Evolutionary conservation across 2,113 vertebrate species (phyloP).

Genomic region (Pelodiscus sinensis): DNA sequence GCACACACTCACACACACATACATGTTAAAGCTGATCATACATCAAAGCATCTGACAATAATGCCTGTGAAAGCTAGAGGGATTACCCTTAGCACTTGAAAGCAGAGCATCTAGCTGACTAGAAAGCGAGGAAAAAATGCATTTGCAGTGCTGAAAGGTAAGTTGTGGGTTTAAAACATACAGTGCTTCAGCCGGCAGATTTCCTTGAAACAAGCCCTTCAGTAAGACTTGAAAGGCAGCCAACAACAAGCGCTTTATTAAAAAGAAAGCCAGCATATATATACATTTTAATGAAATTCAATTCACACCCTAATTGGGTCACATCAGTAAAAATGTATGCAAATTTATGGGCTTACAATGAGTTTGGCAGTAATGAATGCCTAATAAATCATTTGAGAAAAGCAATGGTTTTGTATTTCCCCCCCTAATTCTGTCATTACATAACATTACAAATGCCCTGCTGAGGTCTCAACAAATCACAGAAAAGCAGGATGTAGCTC

Average conservation of each 20-base stretch:
- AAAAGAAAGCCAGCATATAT: not conserved
- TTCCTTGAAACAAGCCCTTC: conserved; percentile 50
- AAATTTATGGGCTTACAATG: conserved; percentile 77
- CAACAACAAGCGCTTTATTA: conserved; percentile 41
- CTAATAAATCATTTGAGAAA: conserved; percentile 70
- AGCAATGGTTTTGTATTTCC: conserved; percentile 34
- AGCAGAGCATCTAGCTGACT: conserved; percentile 45
- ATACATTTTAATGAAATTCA: conserved; percentile 71
- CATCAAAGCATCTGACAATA: conserved; percentile 63
- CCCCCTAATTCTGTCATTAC: conserved; percentile 25
- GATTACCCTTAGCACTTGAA: conserved; percentile 62
- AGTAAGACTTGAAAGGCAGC: conserved; percentile 46
- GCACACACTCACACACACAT: not conserved
- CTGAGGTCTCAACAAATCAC: not conserved
- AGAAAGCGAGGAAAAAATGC: conserved; percentile 24
- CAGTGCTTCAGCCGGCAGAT: conserved; percentile 42
- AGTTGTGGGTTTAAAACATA: conserved; percentile 54
- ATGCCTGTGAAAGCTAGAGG: conserved; percentile 41
- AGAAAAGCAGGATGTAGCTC: not conserved
- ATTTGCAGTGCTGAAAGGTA: conserved; percentile 24
- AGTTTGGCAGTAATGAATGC: conserved; percentile 35
- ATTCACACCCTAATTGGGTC: conserved; percentile 75
- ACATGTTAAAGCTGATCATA: not conserved
- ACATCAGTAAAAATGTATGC: conserved; percentile 73
- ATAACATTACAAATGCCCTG: not conserved